Base-by-base conservation (phyloP, 2,113 vertebrate genomes). In the Spea bombifrons region DNA sequence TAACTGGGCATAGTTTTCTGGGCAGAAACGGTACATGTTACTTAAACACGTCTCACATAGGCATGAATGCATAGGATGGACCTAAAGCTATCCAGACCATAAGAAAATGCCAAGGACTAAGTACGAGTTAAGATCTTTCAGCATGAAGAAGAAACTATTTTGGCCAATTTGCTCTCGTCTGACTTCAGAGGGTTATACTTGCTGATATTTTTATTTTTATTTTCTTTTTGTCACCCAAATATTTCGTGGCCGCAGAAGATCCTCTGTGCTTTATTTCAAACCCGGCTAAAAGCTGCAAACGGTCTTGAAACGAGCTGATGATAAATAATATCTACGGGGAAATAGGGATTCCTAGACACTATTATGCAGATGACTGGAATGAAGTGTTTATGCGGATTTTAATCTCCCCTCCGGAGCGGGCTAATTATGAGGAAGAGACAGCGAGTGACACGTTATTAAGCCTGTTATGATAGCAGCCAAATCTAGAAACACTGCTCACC, bases 361-460 rank as follows among this genome's bases (percentile, higher is more conserved):
- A 43, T 66, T 59, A 68, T 76, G 66, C 53, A 76, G 75, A 76
- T 76, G 65, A 69, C 52, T 30, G 66, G 13, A 76, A 69, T 69
- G 52, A 76, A 59, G 66, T 69, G 75, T 76, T 59, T 76, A 69
- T 76, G 75, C 52, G 66, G 75, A 69, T 76, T 76, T 68, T 59
- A 76, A 76, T 76, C 75, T 76, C 52, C 12, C 67, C 74, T 75
- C 64, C 53, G 66, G 66, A 76, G 75, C n/a, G 46, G 30, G 66
- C 75, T 76, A 76, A 76, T 76, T 76, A 76, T 76, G 52, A 59
- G 50, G 52, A 69, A 59, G 45, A 65, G 50, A 8, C 45, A 47
- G 75, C n/a, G 59, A 77, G 75, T 69, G 75, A 77, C 75, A 69
- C 66, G 52, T 70, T 77, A 77, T 77, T 77, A 70, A 59, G 75